Evolutionary conservation across 2,888 invertebrate species (phyloP), one percentile per base, ranked within the genome.

Genomic region (Hypomecis atomaria): DNA sequence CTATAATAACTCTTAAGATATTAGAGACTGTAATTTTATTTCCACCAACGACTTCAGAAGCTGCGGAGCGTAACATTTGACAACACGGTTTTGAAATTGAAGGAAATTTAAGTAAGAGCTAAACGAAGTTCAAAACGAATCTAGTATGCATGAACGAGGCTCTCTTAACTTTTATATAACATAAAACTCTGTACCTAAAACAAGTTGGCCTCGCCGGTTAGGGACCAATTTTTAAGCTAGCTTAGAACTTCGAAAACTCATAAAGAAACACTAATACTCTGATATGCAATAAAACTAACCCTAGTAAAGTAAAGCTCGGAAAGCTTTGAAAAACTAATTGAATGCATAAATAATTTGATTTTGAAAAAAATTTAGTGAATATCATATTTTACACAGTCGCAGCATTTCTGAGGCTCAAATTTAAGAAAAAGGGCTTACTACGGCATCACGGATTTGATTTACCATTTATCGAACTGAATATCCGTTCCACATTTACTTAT

Each of bases 201-300:
- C 33, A 53, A 53, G 42, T 42, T 53, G 42, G 8, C 33, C 33
- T 10, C 42, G 42, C 42, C 33, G 33, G 8, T 42, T 40, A n/a
- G 38, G 50, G 50, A 50, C 50, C 50, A 50, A 33, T 53, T 42
- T 53, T 53, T 42, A 42, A 42, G 53, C 53, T 42, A 53, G n/a
- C n/a, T 42, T 42, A 42, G 40, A 42, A 53, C 42, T 53, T 53
- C 37, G 50, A 9, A 9, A 50, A 50, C 38, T 13, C 10, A 42
- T 33, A 42, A 42, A 53, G 53, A 42, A 53, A 42, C 23, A 53
- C 42, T 42, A 40, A 42, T 42, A 34, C 5, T 42, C 38, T 23
- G 23, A 50, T 52, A 42, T 53, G 37, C 5, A 50, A 10, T 48
- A 48, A 10, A 47, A 34, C 10, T 47, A 37, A 8, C 13, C 38